Conservation (phyloP, 2,113 vertebrate species). For the Fulmarus glacialis region DNA sequence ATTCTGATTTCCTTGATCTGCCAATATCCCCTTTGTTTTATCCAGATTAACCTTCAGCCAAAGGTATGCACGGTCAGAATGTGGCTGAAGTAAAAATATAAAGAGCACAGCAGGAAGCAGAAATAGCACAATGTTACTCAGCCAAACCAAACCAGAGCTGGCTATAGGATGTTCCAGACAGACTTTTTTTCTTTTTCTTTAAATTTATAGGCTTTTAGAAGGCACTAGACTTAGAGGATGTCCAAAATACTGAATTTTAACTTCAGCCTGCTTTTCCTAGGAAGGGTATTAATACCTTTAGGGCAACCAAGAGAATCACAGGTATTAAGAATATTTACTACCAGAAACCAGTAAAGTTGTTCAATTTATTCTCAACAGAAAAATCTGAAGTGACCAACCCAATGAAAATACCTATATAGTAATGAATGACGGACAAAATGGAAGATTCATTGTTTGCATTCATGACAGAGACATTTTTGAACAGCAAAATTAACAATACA, state of each 20-base stretch:
- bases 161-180: not conserved
- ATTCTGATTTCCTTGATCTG: not conserved
- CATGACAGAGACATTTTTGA: not conserved
- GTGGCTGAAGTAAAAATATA: not conserved
- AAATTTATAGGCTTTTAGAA: not conserved
- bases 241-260: not conserved
- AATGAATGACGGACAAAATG: not conserved
- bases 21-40: not conserved
- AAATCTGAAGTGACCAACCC: not conserved
- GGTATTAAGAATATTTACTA: not conserved
- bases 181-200: not conserved
- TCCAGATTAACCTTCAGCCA: not conserved
- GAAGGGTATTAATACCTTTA: not conserved
- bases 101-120: not conserved
- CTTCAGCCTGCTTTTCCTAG: not conserved
- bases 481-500: not conserved
- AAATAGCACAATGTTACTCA: not conserved
- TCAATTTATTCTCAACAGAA: not conserved
- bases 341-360: not conserved
- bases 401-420: not conserved
- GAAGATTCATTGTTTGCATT: not conserved
- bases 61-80: not conserved
- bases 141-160: not conserved
- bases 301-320: not conserved
- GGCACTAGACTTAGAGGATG: not conserved